Percentiles rank a stretch among this genome's conserved stretches.
These are phyloP conservation scores for Mactromeris polynyma DNA, from an alignment of 2,888 invertebrate genomes.

Conservation along the genomic window DNA sequence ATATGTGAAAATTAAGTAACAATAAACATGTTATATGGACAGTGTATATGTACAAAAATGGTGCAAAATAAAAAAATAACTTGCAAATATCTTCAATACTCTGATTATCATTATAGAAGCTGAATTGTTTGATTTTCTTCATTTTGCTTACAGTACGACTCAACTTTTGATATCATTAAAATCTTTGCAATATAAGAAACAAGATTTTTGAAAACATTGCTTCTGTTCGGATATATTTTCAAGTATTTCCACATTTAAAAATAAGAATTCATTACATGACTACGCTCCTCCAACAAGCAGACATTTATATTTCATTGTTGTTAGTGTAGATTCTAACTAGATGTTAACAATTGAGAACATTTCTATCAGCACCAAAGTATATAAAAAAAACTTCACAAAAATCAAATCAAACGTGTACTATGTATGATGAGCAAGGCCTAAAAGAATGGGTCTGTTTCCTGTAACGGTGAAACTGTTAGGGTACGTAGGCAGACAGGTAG, in stretches of 20 bases:
- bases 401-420: neutral
- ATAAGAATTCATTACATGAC: neutral
- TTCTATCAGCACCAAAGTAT: neutral
- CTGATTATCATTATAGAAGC: neutral
- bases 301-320: neutral
- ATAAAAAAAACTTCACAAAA: neutral
- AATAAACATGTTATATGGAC: neutral
- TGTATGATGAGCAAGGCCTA: no score
- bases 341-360: neutral
- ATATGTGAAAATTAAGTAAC: neutral
- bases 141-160: neutral
- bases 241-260: no score
- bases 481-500: no score
- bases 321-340: neutral
- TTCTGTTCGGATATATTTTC: no score
- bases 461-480: no score
- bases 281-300: neutral
- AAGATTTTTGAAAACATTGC: no score
- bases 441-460: no score
- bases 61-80: neutral
- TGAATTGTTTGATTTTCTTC: neutral
- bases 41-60: neutral
- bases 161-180: neutral
- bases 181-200: neutral
- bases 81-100: neutral